Percentiles rank a stretch among this genome's conserved stretches.
Conservation (phyloP, 2,888 invertebrate species). For the Malacosoma neustria region DNA sequence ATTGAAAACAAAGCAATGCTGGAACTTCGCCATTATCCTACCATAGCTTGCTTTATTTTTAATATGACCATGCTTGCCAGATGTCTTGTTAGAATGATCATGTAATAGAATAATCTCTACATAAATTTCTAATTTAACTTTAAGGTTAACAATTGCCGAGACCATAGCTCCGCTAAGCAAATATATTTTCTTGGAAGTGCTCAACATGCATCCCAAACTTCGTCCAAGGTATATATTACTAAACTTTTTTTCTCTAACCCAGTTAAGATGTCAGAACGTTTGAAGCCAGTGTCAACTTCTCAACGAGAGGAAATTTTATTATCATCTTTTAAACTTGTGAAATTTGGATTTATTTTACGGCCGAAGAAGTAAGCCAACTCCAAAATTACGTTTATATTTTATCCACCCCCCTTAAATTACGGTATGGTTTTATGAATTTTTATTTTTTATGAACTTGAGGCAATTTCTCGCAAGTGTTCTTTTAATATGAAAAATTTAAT, state of each 20-base stretch:
- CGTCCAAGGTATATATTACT: slow-evolving; percentile 46
- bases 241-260: slow-evolving; percentile 68
- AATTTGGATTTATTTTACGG: slow-evolving; percentile 33
- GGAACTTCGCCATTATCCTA: too few relatives aligned
- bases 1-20: too few relatives aligned
- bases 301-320: slow-evolving; percentile 38
- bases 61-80: too few relatives aligned
- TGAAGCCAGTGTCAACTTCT: slow-evolving; percentile 37
- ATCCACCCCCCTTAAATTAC: background rate
- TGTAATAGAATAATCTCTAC: slow-evolving; percentile 1
- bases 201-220: slow-evolving; percentile 44
- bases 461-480: too few relatives aligned
- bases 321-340: slow-evolving; percentile 35
- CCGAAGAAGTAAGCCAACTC: slow-evolving; percentile 15
- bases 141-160: slow-evolving; percentile 23
- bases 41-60: too few relatives aligned
- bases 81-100: too few relatives aligned
- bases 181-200: slow-evolving; percentile 40
- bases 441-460: background rate
- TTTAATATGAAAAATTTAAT: too few relatives aligned
- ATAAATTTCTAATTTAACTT: slow-evolving; percentile 25
- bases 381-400: slow-evolving; percentile 16
- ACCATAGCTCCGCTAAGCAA: slow-evolving; percentile 34
- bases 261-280: slow-evolving; percentile 45
- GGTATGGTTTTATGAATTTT: background rate